Evolutionary conservation across 2,113 vertebrate genomes (phyloP).

Genomic region (Theristicus caerulescens): DNA sequence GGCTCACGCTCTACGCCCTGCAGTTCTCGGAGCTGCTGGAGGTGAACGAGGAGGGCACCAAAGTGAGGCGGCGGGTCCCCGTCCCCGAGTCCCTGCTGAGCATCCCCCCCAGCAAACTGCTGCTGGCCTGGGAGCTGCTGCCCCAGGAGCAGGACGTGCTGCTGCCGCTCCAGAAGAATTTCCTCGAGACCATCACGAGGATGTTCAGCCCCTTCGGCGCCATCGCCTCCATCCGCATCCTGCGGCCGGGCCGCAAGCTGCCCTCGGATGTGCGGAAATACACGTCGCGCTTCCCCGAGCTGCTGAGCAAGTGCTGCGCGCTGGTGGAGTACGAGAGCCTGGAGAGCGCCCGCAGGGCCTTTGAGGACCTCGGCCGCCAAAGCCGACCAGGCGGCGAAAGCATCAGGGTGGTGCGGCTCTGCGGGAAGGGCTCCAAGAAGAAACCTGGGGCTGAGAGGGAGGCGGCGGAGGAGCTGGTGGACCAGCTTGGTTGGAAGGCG

Average conservation of each 20-base stretch:
- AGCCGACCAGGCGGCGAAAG: neutral
- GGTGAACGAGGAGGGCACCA: conserved; percentile 80
- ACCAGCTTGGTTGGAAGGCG: neutral
- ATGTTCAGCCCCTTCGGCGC: conserved; percentile 68
- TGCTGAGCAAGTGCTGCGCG: conserved; percentile 72
- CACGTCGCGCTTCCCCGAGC: conserved; percentile 60
- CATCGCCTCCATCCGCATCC: conserved; percentile 72
- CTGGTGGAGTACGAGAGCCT: conserved; percentile 80
- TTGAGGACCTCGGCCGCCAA: conserved; percentile 27
- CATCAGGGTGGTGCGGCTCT: conserved; percentile 68
- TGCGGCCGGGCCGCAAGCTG: conserved; percentile 78
- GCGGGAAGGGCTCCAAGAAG: conserved; percentile 58
- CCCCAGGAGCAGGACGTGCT: neutral
- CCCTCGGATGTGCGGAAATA: conserved; percentile 73
- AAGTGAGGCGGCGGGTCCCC: conserved; percentile 72
- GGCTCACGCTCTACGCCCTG: conserved; percentile 72
- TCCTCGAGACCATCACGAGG: conserved; percentile 64
- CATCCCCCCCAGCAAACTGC: conserved; percentile 75
- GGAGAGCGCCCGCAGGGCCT: conserved; percentile 69
- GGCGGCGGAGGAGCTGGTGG: neutral
- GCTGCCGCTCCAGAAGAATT: neutral
- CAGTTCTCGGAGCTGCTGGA: conserved; percentile 75
- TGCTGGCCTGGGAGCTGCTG: conserved; percentile 78
- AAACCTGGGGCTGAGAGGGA: neutral
- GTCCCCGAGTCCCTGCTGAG: conserved; percentile 74